Base-by-base conservation (phyloP, 2,113 vertebrate species). In the Polyodon spathula region DNA sequence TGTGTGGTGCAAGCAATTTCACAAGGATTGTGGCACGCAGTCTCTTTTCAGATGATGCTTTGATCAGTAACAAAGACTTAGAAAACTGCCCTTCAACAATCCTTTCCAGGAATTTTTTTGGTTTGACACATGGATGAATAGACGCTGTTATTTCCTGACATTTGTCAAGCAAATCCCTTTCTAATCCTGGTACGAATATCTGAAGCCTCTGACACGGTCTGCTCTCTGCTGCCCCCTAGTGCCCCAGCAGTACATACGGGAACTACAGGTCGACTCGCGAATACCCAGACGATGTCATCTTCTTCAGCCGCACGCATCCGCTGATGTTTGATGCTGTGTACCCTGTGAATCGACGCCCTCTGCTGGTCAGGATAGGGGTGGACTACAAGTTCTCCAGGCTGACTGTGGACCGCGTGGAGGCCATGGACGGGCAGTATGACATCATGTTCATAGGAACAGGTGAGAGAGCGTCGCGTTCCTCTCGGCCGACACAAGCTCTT, bases 381-480 rank as follows among this genome's bases (percentile, higher is more conserved):
- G 68, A 81, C 64, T 89, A 88, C 62, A 88, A 86, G 67, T 82
- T 89, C 63, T 87, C 78, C 60, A 84, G 82, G 59, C 71, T 89
- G 50, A 60, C 86, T 65, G 87, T 89, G 70, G 86, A 89, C 74
- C 73, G 83, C 61, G 87, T 88, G 53, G 86, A 89, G 68, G 87
- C 86, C 0, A 79, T 88, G 38, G 86, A 89, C 6, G 78, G 84
- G 65, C 80, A 85, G 15, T 85, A 88, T n/a, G 82, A 88, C 6
- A 86, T 88, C 59, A 66, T 89, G 8, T 89, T 88, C 64, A 87
- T 89, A 4, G 86, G 85, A 67, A 89, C 87, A 81, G 87, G 87
- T 78, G 16, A 51, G 72, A n/a, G n/a, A n/a, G n/a, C n/a, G n/a
- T n/a, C n/a, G n/a, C n/a, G n/a, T n/a, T n/a, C n/a, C n/a, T n/a